Evolutionary conservation across 2,797 vertebrate genomes (phyloP), one percentile per base, ranked within the genome.

Genomic region (Scolopax rusticola): DNA sequence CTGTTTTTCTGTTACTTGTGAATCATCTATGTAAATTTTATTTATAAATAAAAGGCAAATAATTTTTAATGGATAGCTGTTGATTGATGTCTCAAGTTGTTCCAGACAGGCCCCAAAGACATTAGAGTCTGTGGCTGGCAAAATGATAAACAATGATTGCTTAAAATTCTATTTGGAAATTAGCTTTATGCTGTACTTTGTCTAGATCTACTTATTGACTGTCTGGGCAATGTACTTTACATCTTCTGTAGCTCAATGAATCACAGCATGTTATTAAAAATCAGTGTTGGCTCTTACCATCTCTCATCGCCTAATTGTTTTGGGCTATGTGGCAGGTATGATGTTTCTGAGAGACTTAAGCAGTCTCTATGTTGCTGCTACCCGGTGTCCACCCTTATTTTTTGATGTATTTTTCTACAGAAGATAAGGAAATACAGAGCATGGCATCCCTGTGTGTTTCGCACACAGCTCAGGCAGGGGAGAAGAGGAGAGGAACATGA

Each of bases 161-260:
- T 86, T 95, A 57, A 90, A 96, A 94, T 93, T 91, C 79, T 92
- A 81, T 95, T 96, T 93, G 84, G 73, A 91, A 96, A 96, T 95
- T 90, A 94, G 50, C 76, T 76, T 89, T 65, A 40, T 94, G 84
- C 69, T 77, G 61, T 87, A 70, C 54, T 94, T 87, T 88, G 65
- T 92, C 92, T 91, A 80, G 54, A 33, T 91, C 45, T 85, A 47
- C 69, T 87, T 96, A 92, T 41, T 96, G 92, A 81, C 82, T 95
- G 82, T 81, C 91, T 95, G 77, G 63, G 54, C 57, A 89, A 89
- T 28, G 71, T 61, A 85, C 61, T 96, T 91, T 69, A 61, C 80
- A 89, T 91, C 53, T 87, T 92, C 61, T 81, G 61, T 84, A 89
- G 68, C 54, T 47, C 87, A 67, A 23, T 88, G 91, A 81, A 93